A percentile compares a stretch with the other conserved stretches of the same genome.
Conservation (phyloP, 1,140 invertebrate genomes). For the Camponotus pennsylvanicus region DNA sequence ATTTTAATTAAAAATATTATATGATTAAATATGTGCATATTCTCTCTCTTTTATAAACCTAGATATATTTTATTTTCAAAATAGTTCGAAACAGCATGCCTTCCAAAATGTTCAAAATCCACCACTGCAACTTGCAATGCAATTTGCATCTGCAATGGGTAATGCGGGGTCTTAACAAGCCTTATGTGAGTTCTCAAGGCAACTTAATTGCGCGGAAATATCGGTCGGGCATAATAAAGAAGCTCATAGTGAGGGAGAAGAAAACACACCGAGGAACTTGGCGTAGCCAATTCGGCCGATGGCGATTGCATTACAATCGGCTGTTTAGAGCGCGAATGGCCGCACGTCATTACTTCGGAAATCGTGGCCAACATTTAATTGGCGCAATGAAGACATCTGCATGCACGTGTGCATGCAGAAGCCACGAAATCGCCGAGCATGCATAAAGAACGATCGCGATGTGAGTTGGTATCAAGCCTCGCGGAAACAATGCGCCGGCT, state of each 20-base stretch:
- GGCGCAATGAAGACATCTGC: constrained; percentile 15
- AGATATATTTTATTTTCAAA: not conserved
- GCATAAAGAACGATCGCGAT: constrained; percentile 29
- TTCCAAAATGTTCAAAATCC: not conserved
- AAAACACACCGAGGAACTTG: constrained; percentile 5
- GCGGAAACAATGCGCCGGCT: constrained; percentile 22
- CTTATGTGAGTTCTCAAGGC: constrained; percentile 39
- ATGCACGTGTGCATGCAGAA: not conserved
- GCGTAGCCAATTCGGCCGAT: constrained; percentile 5
- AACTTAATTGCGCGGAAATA: constrained; percentile 75
- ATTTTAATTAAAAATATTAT: not conserved
- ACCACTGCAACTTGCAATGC: constrained; percentile 4
- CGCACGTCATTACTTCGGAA: constrained; percentile 18
- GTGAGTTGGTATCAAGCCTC: constrained; percentile 1
- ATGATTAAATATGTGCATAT: not conserved
- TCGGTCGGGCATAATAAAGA: constrained; percentile 70
- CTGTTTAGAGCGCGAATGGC: constrained; percentile 45
- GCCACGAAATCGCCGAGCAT: constrained; percentile 10
- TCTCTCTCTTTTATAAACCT: not conserved
- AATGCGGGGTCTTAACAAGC: constrained; percentile 38
- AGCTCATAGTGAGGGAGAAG: not conserved
- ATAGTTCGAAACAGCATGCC: not conserved
- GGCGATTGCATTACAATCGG: constrained; percentile 31
- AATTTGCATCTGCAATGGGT: constrained; percentile 35
- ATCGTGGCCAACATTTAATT: constrained; percentile 35